Percentiles rank a stretch among this genome's conserved stretches.
Conservation (phyloP, 2,888 invertebrate genomes). For the Dexiosoma caninum region DNA sequence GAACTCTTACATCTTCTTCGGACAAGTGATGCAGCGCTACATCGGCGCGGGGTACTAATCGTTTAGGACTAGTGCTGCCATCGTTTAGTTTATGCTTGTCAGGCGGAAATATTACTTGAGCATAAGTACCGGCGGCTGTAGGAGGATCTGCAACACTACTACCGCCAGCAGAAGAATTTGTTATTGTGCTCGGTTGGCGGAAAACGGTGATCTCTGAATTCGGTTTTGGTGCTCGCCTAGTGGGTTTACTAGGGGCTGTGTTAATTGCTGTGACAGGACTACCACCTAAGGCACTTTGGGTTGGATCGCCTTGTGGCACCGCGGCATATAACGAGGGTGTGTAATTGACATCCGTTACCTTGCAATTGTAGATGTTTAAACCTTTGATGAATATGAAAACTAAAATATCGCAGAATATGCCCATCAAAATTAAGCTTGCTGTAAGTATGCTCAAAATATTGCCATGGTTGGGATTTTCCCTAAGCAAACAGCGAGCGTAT, state of each 20-base stretch:
- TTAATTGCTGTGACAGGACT: constrained; percentile 69
- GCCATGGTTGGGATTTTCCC: constrained; percentile 78
- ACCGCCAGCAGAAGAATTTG: constrained; percentile 70
- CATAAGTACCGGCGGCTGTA: constrained; percentile 71
- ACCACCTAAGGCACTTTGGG: constrained; percentile 57
- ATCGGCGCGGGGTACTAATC: constrained; percentile 72
- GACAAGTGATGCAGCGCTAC: constrained; percentile 74
- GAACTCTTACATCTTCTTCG: constrained; percentile 73
- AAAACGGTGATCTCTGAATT: constrained; percentile 67
- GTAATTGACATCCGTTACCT: constrained; percentile 76
- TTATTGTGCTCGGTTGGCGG: constrained; percentile 72
- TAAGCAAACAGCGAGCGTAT: constrained; percentile 77
- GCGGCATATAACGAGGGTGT: constrained; percentile 73
- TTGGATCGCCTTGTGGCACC: constrained; percentile 69
- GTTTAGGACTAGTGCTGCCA: constrained; percentile 71
- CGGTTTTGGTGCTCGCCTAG: constrained; percentile 26
- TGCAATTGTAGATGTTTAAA: constrained; percentile 75
- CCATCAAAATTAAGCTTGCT: constrained; percentile 76
- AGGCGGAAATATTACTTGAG: constrained; percentile 75
- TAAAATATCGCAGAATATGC: constrained; percentile 77
- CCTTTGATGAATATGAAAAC: constrained; percentile 78
- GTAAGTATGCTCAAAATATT: constrained; percentile 79
- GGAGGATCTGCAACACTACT: constrained; percentile 69
- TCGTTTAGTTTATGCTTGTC: constrained; percentile 70
- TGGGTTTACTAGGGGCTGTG: constrained; percentile 51